Percentiles rank a stretch among this genome's conserved stretches.
These are phyloP conservation scores for Mnemiopsis leidyi DNA, from an alignment of 37 sponge, comb jelly and placozoan species.

Conservation along the genomic window DNA sequence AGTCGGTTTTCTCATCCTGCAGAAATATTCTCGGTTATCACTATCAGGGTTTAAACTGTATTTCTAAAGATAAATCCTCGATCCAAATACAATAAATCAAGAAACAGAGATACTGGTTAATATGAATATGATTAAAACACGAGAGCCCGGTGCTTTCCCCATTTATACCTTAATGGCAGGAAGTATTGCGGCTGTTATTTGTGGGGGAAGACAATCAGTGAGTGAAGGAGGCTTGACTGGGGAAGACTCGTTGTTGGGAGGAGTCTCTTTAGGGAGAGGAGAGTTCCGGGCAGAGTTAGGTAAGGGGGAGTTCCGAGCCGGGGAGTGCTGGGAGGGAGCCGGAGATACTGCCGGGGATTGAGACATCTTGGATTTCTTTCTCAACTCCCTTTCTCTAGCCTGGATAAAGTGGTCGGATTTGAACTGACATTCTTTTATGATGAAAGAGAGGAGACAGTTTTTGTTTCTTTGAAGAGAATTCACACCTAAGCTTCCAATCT, in stretches of 20 bases:
- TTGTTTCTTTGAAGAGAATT: no score
- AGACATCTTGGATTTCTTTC: background rate
- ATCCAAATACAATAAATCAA: no score
- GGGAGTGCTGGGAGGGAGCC: background rate
- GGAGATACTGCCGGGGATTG: background rate
- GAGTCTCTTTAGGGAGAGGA: background rate
- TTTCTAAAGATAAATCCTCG: no score
- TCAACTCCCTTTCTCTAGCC: background rate
- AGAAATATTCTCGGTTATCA: no score
- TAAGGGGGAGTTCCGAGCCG: background rate
- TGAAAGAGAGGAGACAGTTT: no score
- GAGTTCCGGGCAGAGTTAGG: background rate
- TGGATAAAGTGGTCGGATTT: background rate
- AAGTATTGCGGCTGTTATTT: background rate
- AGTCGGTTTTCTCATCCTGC: background rate
- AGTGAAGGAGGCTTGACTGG: background rate
- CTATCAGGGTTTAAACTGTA: no score
- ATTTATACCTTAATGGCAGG: constrained; percentile 14
- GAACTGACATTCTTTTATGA: no score
- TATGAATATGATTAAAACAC: no score
- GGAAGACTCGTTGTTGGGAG: background rate
- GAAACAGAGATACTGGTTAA: no score
- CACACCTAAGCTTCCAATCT: no score
- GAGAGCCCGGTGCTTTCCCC: no score
- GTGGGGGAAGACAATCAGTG: background rate